Conservation (phyloP, 1,140 invertebrate genomes). For the Trichonephila inaurata region DNA sequence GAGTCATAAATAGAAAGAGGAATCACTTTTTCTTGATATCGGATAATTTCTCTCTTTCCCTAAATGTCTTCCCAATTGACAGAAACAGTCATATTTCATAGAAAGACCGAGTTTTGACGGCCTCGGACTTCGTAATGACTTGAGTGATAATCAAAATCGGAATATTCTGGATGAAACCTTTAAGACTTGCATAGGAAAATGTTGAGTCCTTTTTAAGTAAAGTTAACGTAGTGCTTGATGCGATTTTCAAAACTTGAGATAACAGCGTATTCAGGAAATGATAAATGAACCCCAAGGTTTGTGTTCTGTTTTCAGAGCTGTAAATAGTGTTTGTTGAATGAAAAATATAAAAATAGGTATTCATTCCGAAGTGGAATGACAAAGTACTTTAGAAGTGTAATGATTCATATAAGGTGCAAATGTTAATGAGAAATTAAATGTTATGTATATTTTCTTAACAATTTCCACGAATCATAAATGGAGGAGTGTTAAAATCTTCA, state of each 20-base stretch:
- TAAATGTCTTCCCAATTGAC: conserved; percentile 56
- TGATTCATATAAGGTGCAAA: no score
- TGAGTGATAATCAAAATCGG: conserved; percentile 9
- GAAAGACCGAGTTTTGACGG: conserved; percentile 35
- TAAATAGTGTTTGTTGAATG: no score
- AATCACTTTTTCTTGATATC: conserved; percentile 43
- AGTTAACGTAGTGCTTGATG: not conserved
- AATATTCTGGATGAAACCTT: no score
- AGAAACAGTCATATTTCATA: conserved; percentile 48
- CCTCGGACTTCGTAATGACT: conserved; percentile 23
- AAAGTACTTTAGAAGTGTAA: no score
- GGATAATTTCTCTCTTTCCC: conserved; percentile 50
- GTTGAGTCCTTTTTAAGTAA: not conserved
- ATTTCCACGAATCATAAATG: no score
- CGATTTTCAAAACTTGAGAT: not conserved
- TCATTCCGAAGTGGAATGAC: no score
- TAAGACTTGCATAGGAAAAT: not conserved
- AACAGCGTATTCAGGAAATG: not conserved
- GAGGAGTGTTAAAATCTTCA: no score
- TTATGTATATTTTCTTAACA: no score
- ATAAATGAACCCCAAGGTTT: not conserved
- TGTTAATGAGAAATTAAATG: no score
- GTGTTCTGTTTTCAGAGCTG: no score
- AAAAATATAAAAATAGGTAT: no score
- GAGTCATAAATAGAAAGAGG: conserved; percentile 42